These are phyloP conservation scores for Choloepus didactylus DNA, from an alignment of 2,797 vertebrate species.

Conservation along the genomic window DNA sequence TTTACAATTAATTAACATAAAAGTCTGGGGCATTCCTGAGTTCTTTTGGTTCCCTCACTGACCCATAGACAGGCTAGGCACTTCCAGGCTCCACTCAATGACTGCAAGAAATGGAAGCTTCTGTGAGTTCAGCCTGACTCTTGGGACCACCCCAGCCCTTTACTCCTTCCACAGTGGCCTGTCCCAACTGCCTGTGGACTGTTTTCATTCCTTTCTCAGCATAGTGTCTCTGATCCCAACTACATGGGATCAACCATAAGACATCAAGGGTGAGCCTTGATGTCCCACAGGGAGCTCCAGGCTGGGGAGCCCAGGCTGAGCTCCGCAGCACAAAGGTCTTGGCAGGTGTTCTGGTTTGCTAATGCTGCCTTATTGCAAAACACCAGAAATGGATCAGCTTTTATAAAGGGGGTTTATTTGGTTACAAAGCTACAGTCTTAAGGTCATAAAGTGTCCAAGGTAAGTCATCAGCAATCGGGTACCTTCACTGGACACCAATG, in stretches of 20 bases:
- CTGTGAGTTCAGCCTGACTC: not conserved
- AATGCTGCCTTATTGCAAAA: no score
- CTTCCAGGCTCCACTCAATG: not conserved
- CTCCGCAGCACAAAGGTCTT: not conserved
- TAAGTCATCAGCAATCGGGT: no score
- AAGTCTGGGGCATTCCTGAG: fast-evolving
- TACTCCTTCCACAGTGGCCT: not conserved
- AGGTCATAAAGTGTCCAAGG: no score
- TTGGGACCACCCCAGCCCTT: not conserved
- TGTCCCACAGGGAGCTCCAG: no score
- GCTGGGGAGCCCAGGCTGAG: not conserved
- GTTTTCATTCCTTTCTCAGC: not conserved
- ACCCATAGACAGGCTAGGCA: not conserved
- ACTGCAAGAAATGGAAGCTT: not conserved
- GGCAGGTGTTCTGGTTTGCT: not conserved
- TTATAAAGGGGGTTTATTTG: no score
- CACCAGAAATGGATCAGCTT: no score
- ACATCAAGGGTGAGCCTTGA: not conserved
- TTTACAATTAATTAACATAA: not conserved
- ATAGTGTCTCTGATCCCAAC: not conserved
- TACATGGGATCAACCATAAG: no score
- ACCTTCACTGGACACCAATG: no score
- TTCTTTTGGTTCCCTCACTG: not conserved
- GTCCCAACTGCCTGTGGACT: not conserved
- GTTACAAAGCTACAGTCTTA: no score